A percentile compares a stretch with the other conserved stretches of the same genome.
phyloP scores from a whole-genome alignment of 2,113 vertebrate species.

The Urocitellus parryii region DNA sequence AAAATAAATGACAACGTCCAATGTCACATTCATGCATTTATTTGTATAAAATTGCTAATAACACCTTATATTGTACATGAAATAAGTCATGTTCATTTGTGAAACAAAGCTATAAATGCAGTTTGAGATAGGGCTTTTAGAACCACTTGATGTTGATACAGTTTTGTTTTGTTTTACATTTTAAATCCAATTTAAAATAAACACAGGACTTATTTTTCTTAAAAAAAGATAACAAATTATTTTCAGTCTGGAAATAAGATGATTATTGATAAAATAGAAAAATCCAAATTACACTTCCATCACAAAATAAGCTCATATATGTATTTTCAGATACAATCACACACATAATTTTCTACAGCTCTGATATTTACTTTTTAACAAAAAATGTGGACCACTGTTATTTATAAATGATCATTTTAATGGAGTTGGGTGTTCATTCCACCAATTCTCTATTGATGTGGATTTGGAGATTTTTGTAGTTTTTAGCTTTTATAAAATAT shows the following conservation, averaged over 20 bases:
- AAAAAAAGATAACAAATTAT: not conserved
- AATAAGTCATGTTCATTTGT: not conserved
- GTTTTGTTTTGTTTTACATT: not conserved
- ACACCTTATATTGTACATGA: not conserved
- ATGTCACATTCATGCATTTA: not conserved
- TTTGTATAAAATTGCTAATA: not conserved
- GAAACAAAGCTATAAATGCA: not conserved
- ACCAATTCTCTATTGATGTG: not conserved
- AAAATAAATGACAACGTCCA: conserved; percentile 29
- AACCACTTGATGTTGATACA: not conserved
- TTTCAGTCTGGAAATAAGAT: not conserved
- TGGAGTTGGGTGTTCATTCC: not conserved
- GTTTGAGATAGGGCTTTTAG: not conserved
- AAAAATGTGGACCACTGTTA: not conserved
- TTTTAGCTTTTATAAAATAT: not conserved
- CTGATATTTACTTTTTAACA: not conserved
- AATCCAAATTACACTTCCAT: not conserved
- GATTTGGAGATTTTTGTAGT: not conserved
- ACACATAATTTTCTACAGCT: not conserved
- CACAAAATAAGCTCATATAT: not conserved
- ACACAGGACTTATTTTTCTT: not conserved
- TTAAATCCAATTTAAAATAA: conserved; percentile 4
- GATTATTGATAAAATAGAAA: not conserved
- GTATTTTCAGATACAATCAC: not conserved
- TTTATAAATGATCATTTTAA: not conserved